These are phyloP conservation scores for Myotis findleyi DNA, from an alignment of 2,797 vertebrate species.

Conservation along the genomic window DNA sequence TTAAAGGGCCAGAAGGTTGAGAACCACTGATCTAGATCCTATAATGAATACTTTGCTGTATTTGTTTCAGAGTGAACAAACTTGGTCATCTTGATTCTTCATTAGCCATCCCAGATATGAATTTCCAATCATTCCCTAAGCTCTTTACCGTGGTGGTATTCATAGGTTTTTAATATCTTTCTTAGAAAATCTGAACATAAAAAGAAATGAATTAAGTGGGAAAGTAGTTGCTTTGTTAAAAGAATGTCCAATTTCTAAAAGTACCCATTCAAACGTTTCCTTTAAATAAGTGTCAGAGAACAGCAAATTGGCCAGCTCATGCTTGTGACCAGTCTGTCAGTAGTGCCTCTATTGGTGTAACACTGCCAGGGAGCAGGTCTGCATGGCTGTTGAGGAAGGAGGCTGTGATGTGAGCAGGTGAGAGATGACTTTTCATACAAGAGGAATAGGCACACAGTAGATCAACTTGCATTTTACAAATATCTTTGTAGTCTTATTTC, in stretches of 20 bases:
- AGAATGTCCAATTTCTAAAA: conserved; percentile 22
- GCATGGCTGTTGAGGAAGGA: not conserved
- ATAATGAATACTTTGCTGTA: not conserved
- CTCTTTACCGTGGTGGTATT: not conserved
- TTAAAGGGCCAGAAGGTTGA: no score
- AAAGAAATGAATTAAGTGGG: not conserved
- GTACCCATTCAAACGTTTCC: not conserved
- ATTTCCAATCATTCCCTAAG: not conserved
- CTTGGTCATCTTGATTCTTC: not conserved
- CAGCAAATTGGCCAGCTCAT: not conserved
- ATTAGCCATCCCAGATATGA: not conserved
- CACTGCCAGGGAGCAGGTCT: not conserved
- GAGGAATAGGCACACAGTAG: not conserved
- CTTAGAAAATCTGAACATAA: not conserved
- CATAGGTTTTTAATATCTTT: not conserved
- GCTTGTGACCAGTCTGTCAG: not conserved
- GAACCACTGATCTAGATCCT: not conserved
- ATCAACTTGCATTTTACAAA: conserved; percentile 35
- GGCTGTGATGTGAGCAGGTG: not conserved
- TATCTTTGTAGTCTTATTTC: not conserved
- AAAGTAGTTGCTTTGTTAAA: not conserved
- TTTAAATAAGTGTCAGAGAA: not conserved
- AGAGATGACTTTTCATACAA: not conserved
- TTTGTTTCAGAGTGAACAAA: not conserved
- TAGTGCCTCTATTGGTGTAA: not conserved